Percentiles rank a stretch among this genome's conserved stretches.
Conservation (phyloP, 2,888 invertebrate genomes). For the Dusona sp. region DNA sequence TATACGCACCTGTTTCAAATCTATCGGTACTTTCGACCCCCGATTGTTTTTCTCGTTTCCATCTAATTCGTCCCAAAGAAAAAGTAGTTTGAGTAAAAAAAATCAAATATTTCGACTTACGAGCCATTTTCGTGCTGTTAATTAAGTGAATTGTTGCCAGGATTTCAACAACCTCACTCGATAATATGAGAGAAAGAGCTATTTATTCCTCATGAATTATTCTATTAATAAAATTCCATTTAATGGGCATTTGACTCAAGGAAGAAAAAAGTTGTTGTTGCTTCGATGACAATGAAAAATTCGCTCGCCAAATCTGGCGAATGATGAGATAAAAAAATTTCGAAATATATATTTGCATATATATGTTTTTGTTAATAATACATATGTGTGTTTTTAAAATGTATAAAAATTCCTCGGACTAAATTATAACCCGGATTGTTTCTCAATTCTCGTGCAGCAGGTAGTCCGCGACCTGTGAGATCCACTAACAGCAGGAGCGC, state of each 20-base stretch:
- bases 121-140: background rate
- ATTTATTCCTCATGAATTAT: background rate
- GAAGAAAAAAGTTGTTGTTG: background rate
- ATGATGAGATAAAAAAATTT: background rate
- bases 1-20: slow-evolving; percentile 50
- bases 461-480: slow-evolving; percentile 54
- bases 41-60: background rate
- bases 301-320: slow-evolving; percentile 26
- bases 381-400: slow-evolving; percentile 8
- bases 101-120: background rate
- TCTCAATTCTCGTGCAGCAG: slow-evolving; percentile 62
- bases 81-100: background rate
- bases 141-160: background rate
- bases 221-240: background rate
- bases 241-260: no score
- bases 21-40: slow-evolving; percentile 23
- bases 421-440: slow-evolving; percentile 65
- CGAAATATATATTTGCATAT: background rate
- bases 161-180: background rate
- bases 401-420: slow-evolving; percentile 54
- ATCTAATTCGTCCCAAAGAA: background rate
- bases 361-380: background rate
- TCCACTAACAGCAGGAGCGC: slow-evolving; percentile 60
- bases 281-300: slow-evolving; percentile 14
- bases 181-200: background rate